Percentiles rank a stretch among this genome's conserved stretches.
Conservation (phyloP, 2,888 invertebrate species). For the Megamerina dolium region DNA sequence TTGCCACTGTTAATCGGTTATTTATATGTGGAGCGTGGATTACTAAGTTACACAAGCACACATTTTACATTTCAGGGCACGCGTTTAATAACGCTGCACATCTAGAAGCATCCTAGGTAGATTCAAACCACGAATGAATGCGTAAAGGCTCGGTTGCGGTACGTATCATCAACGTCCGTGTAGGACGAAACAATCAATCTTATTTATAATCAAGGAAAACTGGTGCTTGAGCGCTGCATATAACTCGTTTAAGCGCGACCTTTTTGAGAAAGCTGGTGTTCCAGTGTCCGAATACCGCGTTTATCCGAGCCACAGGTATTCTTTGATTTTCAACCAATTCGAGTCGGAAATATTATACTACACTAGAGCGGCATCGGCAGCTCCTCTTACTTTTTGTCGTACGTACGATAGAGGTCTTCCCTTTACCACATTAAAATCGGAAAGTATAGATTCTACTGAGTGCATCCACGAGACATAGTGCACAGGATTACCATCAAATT, state of each 20-base stretch:
- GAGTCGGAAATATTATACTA: conserved; percentile 13
- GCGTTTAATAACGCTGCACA: neutral
- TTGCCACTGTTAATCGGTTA: too few species aligned
- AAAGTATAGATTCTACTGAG: conserved; percentile 6
- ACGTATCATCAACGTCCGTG: conserved; percentile 12
- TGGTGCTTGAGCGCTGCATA: conserved; percentile 19
- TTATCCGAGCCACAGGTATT: conserved; percentile 23
- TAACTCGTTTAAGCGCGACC: neutral
- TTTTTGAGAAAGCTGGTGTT: neutral
- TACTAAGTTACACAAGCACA: neutral
- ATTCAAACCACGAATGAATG: conserved; percentile 15
- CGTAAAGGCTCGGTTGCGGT: conserved; percentile 21
- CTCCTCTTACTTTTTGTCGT: conserved; percentile 16
- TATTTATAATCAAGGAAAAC: conserved; percentile 21
- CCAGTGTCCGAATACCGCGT: conserved; percentile 12
- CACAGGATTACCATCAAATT: conserved; percentile 4
- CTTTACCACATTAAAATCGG: conserved; percentile 10
- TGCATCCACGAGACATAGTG: too few species aligned
- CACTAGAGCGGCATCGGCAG: conserved; percentile 15
- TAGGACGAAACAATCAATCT: conserved; percentile 20
- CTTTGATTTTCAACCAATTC: conserved; percentile 18
- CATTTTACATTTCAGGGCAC: neutral
- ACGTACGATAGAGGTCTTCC: conserved; percentile 14
- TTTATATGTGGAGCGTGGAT: neutral
- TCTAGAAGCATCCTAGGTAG: neutral